A percentile compares a stretch with the other conserved stretches of the same genome.
phyloP scores from a whole-genome alignment of 2,797 vertebrate species.

The Gila robusta region DNA sequence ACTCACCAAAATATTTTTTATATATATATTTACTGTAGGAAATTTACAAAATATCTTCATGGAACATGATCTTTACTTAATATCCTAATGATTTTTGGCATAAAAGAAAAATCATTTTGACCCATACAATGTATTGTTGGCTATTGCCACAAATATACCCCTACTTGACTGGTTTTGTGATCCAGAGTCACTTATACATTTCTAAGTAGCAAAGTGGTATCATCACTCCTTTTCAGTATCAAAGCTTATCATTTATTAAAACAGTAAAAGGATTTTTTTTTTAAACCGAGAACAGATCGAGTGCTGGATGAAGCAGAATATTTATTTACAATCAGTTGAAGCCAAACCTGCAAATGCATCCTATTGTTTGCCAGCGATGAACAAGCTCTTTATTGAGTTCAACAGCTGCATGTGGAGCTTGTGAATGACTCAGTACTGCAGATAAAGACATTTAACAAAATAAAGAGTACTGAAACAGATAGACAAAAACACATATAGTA shows the following conservation, averaged over 20 bases:
- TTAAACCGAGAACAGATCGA: background rate
- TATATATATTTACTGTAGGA: too few relatives aligned
- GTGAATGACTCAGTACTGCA: background rate
- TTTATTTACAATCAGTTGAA: background rate
- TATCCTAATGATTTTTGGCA: too few relatives aligned
- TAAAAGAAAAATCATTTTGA: too few relatives aligned
- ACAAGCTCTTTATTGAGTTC: slow-evolving; percentile 21
- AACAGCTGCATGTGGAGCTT: background rate
- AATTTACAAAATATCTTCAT: too few relatives aligned
- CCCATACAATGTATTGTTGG: too few relatives aligned
- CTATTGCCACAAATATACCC: too few relatives aligned
- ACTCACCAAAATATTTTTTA: too few relatives aligned
- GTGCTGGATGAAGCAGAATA: slow-evolving; percentile 14
- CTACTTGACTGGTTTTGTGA: too few relatives aligned
- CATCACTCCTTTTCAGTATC: background rate
- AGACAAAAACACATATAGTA: background rate
- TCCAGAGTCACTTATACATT: background rate
- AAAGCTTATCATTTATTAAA: background rate
- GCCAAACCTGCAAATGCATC: slow-evolving; percentile 15
- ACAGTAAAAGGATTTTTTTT: background rate
- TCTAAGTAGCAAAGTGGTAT: background rate
- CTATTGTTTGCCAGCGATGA: slow-evolving; percentile 2
- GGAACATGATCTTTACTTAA: too few relatives aligned
- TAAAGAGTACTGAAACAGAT: background rate
- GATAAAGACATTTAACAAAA: background rate